A percentile compares a stretch with the other conserved stretches of the same genome.
phyloP scores from a whole-genome alignment of 2,888 invertebrate species.

The Punctoribates punctum region DNA sequence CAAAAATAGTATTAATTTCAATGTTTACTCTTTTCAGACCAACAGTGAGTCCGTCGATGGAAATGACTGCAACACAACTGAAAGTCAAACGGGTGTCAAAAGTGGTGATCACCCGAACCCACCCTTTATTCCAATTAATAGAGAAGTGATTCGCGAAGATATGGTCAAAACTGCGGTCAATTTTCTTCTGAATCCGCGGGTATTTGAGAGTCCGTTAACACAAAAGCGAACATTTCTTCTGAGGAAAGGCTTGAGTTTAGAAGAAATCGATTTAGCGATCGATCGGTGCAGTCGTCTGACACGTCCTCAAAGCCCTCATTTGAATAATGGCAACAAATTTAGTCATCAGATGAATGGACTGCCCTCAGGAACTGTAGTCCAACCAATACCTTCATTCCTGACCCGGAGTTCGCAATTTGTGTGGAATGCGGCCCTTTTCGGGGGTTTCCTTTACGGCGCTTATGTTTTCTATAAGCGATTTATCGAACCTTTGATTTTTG shows the following conservation, averaged over 20 bases:
- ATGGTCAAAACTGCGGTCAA: constrained; percentile 43
- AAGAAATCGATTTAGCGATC: constrained; percentile 44
- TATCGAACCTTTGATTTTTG: constrained; percentile 38
- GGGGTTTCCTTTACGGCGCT: constrained; percentile 41
- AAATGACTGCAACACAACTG: neutral
- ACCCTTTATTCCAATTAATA: neutral
- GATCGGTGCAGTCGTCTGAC: constrained; percentile 31
- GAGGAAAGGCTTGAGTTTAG: constrained; percentile 44
- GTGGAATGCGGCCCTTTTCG: constrained; percentile 9
- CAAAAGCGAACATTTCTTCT: constrained; percentile 43
- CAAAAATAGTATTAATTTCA: neutral
- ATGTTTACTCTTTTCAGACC: neutral
- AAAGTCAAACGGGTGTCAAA: neutral
- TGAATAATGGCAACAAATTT: neutral
- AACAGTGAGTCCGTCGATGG: neutral
- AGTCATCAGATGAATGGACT: neutral
- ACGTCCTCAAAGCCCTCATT: neutral
- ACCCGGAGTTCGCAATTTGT: neutral
- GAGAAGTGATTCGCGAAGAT: constrained; percentile 38
- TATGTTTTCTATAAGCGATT: constrained; percentile 42
- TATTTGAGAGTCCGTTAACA: constrained; percentile 35
- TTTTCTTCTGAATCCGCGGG: constrained; percentile 44
- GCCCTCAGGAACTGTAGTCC: neutral
- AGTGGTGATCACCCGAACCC: neutral
- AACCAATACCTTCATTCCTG: constrained; percentile 7